Percentiles rank a stretch among this genome's conserved stretches.
Conservation (phyloP, 1,140 invertebrate species). For the Ceratosolen fusciceps region DNA sequence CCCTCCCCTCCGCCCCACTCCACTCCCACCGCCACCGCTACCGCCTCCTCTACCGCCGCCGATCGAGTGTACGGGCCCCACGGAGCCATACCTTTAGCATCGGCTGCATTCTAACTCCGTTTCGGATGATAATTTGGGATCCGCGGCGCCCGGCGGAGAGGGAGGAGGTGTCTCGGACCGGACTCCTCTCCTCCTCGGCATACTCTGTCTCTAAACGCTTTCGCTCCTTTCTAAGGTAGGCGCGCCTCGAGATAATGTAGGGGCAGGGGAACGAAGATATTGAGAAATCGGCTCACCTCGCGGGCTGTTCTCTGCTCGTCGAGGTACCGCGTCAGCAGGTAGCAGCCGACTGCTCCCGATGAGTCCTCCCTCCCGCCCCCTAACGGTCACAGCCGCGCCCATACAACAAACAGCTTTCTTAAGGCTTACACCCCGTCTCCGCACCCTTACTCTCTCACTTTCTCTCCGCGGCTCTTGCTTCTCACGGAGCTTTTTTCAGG, state of each 20-base stretch:
- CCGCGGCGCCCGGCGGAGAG: no score
- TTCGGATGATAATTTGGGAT: no score
- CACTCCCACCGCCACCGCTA: no score
- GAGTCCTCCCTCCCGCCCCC: slow-evolving; percentile 7
- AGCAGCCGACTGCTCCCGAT: slow-evolving; percentile 41
- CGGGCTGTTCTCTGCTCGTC: slow-evolving; percentile 4
- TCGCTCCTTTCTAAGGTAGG: neutral
- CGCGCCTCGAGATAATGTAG: neutral
- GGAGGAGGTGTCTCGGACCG: no score
- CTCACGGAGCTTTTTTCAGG: slow-evolving; percentile 3
- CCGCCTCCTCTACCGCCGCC: no score
- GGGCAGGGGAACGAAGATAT: neutral
- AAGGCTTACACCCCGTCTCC: neutral
- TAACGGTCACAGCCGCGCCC: neutral
- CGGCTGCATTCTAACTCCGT: no score
- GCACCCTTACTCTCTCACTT: neutral
- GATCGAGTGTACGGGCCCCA: no score
- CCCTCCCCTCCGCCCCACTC: no score
- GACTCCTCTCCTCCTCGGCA: neutral
- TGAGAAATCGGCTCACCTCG: neutral
- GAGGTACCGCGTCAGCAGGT: slow-evolving; percentile 52
- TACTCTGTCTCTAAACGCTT: neutral
- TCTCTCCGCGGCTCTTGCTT: neutral
- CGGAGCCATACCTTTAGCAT: no score
- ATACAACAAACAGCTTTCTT: no score